Evolutionary conservation across 1,140 invertebrate genomes (phyloP), one percentile per base, ranked within the genome.

Genomic region (Pachypeltis micranthus): DNA sequence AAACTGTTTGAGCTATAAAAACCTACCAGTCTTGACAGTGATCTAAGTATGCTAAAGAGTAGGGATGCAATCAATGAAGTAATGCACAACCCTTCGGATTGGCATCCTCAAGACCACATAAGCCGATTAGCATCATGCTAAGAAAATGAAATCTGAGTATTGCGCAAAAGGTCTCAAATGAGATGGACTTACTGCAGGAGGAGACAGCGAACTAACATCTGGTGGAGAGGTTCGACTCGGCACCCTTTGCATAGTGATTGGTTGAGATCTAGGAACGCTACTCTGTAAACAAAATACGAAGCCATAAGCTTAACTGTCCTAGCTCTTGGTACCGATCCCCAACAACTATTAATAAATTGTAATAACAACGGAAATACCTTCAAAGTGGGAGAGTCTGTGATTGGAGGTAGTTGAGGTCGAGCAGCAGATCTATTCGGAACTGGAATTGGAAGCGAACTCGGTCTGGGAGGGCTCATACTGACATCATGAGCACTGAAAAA

Each of bases 161-260:
- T n/a, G n/a, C n/a, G n/a, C n/a, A n/a, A n/a, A n/a, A n/a, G n/a
- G n/a, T n/a, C n/a, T n/a, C n/a, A n/a, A n/a, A n/a, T 23, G 21
- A 16, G 7, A 10, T 25, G 60, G 60, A 78, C 79, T 81, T 73
- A 87, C 90, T 68, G 87, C 84, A 57, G 92, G 91, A 64, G 92
- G 91, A 58, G 91, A 94, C 39, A 95, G 80, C 1, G 91, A 94
- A 66, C 86, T 88, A 63, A 94, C 87, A 76, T 91, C 86, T 34
- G 82, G 76, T 16, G 78, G 81, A 71, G 66, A 67, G 47, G 65
- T 54, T 73, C 75, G 81, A 71, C 79, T 78, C 62, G 63, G 29
- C 10, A 64, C 62, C 34, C 71, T 85, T 83, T 39, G 75, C 77
- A 91, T 87, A 68, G 81, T 86, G 62, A 91, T 91, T 1, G 89